Conservation (phyloP, 2,113 vertebrate genomes). For the Jacana jacana region DNA sequence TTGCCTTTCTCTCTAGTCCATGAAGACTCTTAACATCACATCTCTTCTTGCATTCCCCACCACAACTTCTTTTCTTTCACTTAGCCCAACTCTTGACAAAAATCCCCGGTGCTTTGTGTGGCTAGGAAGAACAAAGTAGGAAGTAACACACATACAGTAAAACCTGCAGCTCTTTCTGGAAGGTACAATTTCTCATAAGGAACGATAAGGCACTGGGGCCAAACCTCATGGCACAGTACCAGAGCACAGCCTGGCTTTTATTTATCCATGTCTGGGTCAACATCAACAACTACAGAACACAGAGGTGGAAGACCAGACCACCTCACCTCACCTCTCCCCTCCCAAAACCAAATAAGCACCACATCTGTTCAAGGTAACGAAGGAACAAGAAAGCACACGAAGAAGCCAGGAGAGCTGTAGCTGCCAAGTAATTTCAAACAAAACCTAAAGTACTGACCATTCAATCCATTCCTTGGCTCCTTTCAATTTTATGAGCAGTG, state of each 20-base stretch:
- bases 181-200: neutral
- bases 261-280: accelerated
- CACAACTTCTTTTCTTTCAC: neutral
- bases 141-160: neutral
- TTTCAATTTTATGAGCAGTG: neutral
- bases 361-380: neutral
- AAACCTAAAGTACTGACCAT: neutral
- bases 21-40: neutral
- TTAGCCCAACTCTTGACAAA: neutral
- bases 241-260: neutral
- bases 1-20: neutral
- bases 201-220: neutral
- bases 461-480: neutral
- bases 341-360: neutral
- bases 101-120: neutral
- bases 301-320: neutral
- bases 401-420: neutral
- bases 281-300: neutral
- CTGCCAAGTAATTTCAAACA: neutral
- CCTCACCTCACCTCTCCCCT: too few species aligned
- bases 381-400: neutral
- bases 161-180: neutral
- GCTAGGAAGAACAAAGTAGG: neutral
- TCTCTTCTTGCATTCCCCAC: neutral
- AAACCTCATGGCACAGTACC: neutral